These are phyloP conservation scores for Adelges cooleyi DNA, from an alignment of 1,140 invertebrate genomes.

Conservation along the genomic window DNA sequence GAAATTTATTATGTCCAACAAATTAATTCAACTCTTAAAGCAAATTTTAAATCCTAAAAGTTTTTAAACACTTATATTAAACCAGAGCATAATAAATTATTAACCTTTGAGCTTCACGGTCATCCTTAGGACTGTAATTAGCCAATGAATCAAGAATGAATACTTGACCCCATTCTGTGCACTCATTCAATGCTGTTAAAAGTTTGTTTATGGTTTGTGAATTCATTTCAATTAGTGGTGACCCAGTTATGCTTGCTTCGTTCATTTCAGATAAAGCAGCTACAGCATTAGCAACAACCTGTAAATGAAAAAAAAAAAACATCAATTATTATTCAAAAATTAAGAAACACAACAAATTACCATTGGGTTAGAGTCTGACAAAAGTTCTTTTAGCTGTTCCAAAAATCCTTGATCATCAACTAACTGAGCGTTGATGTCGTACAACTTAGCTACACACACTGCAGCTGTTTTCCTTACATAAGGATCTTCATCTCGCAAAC, in stretches of 20 bases:
- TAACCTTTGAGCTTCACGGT: conserved; percentile 95
- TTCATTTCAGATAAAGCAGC: conserved; percentile 98
- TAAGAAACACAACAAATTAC: conserved; percentile 49
- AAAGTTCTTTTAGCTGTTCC: conserved; percentile 89
- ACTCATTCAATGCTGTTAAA: conserved; percentile 95
- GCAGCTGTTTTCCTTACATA: conserved; percentile 99
- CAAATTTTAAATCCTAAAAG: no score
- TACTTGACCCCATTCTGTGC: conserved; percentile 98
- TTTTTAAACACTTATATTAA: no score
- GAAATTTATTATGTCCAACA: neutral
- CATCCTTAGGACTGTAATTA: conserved; percentile 94
- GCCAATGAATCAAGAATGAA: conserved; percentile 97
- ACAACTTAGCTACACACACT: conserved; percentile 97
- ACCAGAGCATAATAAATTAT: no score
- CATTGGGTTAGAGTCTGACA: conserved; percentile 99
- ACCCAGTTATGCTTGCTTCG: conserved; percentile 85
- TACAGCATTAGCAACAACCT: conserved; percentile 97
- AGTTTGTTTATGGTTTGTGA: conserved; percentile 96
- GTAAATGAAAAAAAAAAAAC: neutral
- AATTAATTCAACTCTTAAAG: no score
- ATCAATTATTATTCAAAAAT: neutral
- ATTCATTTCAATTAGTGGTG: conserved; percentile 92
- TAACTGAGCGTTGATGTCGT: conserved; percentile 95
- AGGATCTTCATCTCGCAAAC: conserved; percentile 97
- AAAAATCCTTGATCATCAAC: conserved; percentile 98